Evolutionary conservation across 2,113 vertebrate genomes (phyloP).

Genomic region (Anolis carolinensis): DNA sequence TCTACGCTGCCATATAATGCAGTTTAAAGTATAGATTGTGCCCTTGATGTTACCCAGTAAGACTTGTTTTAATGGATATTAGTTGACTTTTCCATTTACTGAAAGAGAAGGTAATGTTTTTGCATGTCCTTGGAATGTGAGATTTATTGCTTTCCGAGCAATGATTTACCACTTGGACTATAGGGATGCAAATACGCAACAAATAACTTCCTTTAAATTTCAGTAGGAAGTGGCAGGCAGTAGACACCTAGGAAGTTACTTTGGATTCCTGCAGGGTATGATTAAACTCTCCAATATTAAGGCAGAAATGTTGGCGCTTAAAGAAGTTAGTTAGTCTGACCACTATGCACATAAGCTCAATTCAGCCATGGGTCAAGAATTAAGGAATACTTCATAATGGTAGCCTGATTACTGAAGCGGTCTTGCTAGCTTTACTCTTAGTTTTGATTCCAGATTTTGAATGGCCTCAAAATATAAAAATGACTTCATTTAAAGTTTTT

Average conservation of each 20-base stretch:
- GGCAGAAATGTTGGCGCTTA: background rate
- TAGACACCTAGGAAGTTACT: background rate
- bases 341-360: background rate
- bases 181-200: background rate
- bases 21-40: no score
- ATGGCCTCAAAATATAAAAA: no score
- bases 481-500: no score
- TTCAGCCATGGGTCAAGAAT: background rate
- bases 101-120: conserved; percentile 7
- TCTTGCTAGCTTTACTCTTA: background rate
- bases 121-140: conserved; percentile 9
- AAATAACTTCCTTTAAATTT: conserved; percentile 33
- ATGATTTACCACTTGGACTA: conserved; percentile 26
- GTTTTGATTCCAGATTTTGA: no score
- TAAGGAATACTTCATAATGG: background rate
- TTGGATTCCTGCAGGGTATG: conserved; percentile 3
- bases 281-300: conserved; percentile 7
- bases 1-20: no score
- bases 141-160: conserved; percentile 29
- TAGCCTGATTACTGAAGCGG: background rate
- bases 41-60: background rate
- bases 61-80: conserved; percentile 23
- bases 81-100: background rate
- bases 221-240: background rate
- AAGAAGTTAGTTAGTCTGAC: background rate